Evolutionary conservation across 2,797 vertebrate genomes (phyloP).

Genomic region (Enteromius radiatus): DNA sequence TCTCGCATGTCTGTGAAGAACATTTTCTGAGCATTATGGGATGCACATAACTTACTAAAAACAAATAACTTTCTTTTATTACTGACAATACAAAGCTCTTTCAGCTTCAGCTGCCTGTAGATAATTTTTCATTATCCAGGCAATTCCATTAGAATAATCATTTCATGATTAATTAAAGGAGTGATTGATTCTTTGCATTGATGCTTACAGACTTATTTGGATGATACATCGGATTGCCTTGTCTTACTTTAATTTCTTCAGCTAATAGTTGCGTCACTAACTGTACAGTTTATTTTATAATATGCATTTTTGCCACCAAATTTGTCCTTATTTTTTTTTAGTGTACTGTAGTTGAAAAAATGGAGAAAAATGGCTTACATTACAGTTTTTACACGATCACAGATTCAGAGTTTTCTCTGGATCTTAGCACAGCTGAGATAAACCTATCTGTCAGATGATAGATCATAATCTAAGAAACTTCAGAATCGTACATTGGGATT

Average conservation of each 20-base stretch:
- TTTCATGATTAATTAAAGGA: neutral
- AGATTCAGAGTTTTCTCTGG: neutral
- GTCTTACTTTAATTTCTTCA: neutral
- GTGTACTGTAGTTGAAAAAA: neutral
- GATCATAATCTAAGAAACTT: constrained; percentile 2
- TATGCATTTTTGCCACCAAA: neutral
- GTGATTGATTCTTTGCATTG: neutral
- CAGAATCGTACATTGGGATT: constrained; percentile 23
- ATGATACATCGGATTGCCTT: neutral
- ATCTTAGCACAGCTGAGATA: neutral
- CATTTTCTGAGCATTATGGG: neutral
- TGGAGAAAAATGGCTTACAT: neutral
- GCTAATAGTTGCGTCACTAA: neutral
- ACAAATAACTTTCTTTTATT: neutral
- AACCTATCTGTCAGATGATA: neutral
- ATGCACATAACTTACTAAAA: constrained; percentile 27
- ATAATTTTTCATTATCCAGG: neutral
- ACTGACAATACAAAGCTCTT: neutral
- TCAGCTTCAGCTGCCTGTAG: neutral
- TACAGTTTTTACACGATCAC: no score
- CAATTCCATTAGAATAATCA: neutral
- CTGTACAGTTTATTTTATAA: neutral
- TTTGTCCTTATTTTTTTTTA: neutral
- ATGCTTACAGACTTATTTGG: neutral
- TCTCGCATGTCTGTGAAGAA: constrained; percentile 12